phyloP scores from a whole-genome alignment of 2,113 vertebrate species.

The Barnardius zonarius region DNA sequence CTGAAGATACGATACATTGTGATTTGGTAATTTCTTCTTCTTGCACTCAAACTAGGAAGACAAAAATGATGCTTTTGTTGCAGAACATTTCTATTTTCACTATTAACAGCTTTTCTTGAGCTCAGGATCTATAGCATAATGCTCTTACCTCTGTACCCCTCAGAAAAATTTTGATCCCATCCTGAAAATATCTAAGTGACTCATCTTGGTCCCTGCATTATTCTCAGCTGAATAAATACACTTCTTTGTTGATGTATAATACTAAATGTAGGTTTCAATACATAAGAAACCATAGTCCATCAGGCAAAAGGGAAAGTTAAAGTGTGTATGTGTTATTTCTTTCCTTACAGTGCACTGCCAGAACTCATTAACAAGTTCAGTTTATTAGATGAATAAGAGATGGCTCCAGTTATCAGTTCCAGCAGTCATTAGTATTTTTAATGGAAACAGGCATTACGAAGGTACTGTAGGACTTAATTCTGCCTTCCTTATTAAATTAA shows the following conservation, averaged over 20 bases:
- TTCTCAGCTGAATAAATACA: background rate
- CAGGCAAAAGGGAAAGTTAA: background rate
- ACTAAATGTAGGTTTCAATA: background rate
- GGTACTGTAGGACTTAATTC: background rate
- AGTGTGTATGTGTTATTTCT: background rate
- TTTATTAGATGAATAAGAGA: background rate
- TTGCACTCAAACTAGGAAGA: background rate
- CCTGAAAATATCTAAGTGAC: background rate
- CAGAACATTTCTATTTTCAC: background rate
- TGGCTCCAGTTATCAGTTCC: background rate
- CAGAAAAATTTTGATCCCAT: background rate
- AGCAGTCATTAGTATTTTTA: background rate
- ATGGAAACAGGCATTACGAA: background rate
- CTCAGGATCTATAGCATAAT: background rate
- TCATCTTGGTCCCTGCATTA: background rate
- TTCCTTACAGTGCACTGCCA: background rate
- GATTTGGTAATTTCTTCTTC: background rate
- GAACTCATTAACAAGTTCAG: background rate
- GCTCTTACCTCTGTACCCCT: background rate
- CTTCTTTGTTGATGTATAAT: background rate
- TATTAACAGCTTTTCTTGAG: background rate
- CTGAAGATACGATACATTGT: accelerated
- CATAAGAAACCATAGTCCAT: background rate
- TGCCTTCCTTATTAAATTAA: background rate
- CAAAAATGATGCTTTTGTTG: background rate